Conservation (phyloP, 2,888 invertebrate species). For the Nemapogon koenigi region DNA sequence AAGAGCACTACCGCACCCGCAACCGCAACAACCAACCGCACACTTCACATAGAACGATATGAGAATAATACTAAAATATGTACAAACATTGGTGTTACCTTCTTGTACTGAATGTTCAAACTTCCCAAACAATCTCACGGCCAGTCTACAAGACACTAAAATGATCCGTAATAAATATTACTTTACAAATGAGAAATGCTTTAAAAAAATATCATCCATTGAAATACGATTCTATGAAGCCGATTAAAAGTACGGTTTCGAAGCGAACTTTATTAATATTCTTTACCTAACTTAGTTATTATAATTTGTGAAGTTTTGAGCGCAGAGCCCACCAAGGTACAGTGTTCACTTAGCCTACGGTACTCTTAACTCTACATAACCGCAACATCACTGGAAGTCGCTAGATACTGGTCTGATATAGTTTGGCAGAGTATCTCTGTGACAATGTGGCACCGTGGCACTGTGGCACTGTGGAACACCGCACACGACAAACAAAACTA, state of each 20-base stretch:
- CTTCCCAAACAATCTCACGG: constrained; percentile 27
- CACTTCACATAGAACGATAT: constrained; percentile 17
- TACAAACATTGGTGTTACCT: constrained; percentile 22
- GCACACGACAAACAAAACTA: not conserved
- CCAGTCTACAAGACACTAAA: not conserved
- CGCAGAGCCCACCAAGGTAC: constrained; percentile 45
- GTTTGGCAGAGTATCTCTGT: constrained; percentile 66
- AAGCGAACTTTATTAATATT: not conserved
- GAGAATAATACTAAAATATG: constrained; percentile 6
- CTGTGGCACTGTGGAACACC: too few species aligned
- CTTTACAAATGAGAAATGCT: constrained; percentile 2
- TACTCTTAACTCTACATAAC: constrained; percentile 49
- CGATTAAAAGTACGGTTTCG: not conserved
- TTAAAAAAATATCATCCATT: too few species aligned
- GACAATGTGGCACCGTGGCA: too few species aligned
- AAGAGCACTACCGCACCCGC: constrained; percentile 28
- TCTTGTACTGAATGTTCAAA: constrained; percentile 25
- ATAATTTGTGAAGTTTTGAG: constrained; percentile 58
- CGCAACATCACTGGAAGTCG: constrained; percentile 60
- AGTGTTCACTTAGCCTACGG: constrained; percentile 38
- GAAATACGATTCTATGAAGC: too few species aligned
- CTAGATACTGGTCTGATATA: constrained; percentile 56
- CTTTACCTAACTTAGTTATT: constrained; percentile 40
- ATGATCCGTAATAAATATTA: not conserved
- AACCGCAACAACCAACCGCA: constrained; percentile 44